Conservation (phyloP, 2,797 vertebrate genomes). For the Gadopsis marmoratus region DNA sequence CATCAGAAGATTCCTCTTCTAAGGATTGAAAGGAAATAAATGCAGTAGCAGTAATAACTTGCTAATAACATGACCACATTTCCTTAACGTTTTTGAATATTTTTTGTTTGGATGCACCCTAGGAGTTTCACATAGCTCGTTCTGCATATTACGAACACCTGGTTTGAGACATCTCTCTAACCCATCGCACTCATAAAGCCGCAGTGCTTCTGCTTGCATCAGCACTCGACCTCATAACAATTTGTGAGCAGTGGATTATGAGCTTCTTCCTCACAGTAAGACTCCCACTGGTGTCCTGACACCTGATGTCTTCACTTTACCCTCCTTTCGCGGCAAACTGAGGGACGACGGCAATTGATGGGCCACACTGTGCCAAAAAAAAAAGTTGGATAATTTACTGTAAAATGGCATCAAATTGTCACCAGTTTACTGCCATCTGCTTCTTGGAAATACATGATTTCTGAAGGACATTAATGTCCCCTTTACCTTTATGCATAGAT, state of each 20-base stretch:
- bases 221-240: conserved; percentile 79
- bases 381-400: conserved; percentile 42
- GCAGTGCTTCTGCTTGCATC: conserved; percentile 71
- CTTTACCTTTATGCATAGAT: conserved; percentile 3
- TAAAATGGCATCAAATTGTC: conserved; percentile 36
- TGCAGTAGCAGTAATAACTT: neutral
- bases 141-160: conserved; percentile 61
- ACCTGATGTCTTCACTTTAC: conserved; percentile 60
- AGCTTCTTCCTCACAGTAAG: conserved; percentile 71
- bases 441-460: conserved; percentile 30
- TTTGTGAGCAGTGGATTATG: conserved; percentile 83
- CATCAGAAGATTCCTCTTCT: neutral
- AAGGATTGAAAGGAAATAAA: neutral
- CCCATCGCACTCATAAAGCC: conserved; percentile 70
- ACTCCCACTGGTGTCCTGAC: conserved; percentile 59
- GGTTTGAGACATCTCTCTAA: conserved; percentile 49
- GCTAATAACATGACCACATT: neutral
- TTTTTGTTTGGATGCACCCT: conserved; percentile 5
- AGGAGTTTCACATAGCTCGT: conserved; percentile 17
- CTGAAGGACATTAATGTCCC: conserved; percentile 12
- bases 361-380: conserved; percentile 28
- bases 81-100: neutral
- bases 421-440: neutral
- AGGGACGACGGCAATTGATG: conserved; percentile 23
- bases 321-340: conserved; percentile 25